Conservation (phyloP, 2,888 invertebrate genomes). For the Sinohyriopsis cumingii region DNA sequence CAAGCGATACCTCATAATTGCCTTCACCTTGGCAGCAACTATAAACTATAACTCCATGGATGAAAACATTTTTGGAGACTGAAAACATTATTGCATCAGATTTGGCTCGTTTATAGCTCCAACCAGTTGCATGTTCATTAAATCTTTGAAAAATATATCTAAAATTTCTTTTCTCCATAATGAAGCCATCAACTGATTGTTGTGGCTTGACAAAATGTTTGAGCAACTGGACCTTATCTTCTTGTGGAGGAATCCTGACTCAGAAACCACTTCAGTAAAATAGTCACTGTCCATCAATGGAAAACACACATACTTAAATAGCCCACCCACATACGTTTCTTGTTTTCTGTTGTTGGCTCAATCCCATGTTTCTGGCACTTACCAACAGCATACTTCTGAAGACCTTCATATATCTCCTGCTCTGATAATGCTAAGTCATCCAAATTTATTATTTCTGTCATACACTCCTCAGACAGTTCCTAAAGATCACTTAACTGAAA, state of each 20-base stretch:
- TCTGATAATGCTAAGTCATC: constrained; percentile 36
- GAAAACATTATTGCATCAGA: constrained; percentile 20
- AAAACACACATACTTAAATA: constrained; percentile 37
- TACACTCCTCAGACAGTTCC: constrained; percentile 36
- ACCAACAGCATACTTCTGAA: constrained; percentile 30
- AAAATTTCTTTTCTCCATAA: constrained; percentile 13
- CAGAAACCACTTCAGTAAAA: constrained; percentile 31
- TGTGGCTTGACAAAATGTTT: constrained; percentile 21
- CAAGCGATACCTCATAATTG: too few relatives aligned
- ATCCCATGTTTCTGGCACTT: constrained; percentile 25
- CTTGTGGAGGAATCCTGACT: constrained; percentile 24
- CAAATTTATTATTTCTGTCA: constrained; percentile 31
- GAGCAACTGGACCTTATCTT: constrained; percentile 63
- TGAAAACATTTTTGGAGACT: constrained; percentile 17
- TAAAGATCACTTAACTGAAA: constrained; percentile 30
- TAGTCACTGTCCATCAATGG: constrained; percentile 32
- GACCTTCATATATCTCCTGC: constrained; percentile 38
- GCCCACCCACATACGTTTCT: constrained; percentile 18
- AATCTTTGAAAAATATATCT: constrained; percentile 19
- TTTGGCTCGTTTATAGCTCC: constrained; percentile 29
- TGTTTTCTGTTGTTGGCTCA: constrained; percentile 28
- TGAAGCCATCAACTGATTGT: constrained; percentile 9
- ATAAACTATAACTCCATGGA: constrained; percentile 9
- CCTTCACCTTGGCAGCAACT: too few relatives aligned
- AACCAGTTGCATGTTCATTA: constrained; percentile 14